Conservation (phyloP, 2,888 invertebrate species). For the Augochlorella aurata region DNA sequence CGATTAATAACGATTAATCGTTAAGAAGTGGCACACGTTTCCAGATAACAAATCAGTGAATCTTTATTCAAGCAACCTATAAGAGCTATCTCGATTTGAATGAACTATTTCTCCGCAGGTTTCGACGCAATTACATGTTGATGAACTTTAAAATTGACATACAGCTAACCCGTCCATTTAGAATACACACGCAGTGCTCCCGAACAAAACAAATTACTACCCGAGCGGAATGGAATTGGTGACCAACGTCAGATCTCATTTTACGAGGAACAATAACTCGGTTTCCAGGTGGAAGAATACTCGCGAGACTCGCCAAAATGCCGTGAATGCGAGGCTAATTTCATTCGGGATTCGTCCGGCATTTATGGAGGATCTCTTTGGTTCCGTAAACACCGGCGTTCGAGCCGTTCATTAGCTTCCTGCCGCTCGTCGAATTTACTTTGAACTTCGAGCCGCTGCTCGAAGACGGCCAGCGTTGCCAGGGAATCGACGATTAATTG, state of each 20-base stretch:
- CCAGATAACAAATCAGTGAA: too few relatives aligned
- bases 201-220: background rate
- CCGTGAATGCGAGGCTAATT: slow-evolving; percentile 43
- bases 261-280: background rate
- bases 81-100: too few relatives aligned
- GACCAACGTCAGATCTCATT: background rate
- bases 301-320: slow-evolving; percentile 22
- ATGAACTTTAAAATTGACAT: too few relatives aligned
- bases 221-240: background rate
- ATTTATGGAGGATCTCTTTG: slow-evolving; percentile 33
- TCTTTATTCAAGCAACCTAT: too few relatives aligned
- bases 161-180: too few relatives aligned
- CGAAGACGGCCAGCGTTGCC: slow-evolving; percentile 26
- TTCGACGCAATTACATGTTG: too few relatives aligned
- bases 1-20: too few relatives aligned
- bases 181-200: too few relatives aligned
- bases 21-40: too few relatives aligned
- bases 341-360: slow-evolving; percentile 45
- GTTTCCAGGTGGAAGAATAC: slow-evolving; percentile 34
- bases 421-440: slow-evolving; percentile 45
- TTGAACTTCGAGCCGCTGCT: slow-evolving; percentile 20
- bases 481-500: slow-evolving; percentile 55
- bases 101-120: too few relatives aligned
- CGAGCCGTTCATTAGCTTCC: slow-evolving; percentile 54
- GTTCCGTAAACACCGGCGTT: slow-evolving; percentile 49